Percentiles rank a stretch among this genome's conserved stretches.
phyloP scores from a whole-genome alignment of 1,140 invertebrate species.

The Scaptomyza pallida region DNA sequence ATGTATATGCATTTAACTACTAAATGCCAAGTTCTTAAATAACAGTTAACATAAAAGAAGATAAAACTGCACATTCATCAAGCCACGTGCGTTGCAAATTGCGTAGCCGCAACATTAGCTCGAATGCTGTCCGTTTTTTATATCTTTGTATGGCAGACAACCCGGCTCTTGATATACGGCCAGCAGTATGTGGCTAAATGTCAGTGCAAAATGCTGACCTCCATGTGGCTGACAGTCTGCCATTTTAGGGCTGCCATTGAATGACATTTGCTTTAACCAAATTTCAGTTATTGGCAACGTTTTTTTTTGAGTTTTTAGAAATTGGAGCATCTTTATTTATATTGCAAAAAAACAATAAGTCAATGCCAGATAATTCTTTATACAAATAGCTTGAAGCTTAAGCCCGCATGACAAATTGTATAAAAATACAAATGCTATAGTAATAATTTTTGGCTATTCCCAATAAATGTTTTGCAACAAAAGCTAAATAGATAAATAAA shows the following conservation, averaged over 20 bases:
- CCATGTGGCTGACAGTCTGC: conserved; percentile 63
- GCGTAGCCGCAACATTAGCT: conserved; percentile 45
- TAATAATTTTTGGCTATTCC: no score
- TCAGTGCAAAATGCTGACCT: conserved; percentile 69
- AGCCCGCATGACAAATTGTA: conserved; percentile 29
- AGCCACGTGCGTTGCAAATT: conserved; percentile 76
- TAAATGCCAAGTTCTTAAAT: conserved; percentile 75
- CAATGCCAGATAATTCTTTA: conserved; percentile 28
- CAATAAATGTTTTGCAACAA: neutral
- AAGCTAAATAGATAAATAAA: conserved; percentile 20
- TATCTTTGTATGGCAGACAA: conserved; percentile 40
- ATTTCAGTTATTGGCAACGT: conserved; percentile 3
- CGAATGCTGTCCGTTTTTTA: conserved; percentile 25
- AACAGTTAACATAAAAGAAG: conserved; percentile 20
- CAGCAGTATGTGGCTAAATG: conserved; percentile 58
- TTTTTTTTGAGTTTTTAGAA: conserved; percentile 42
- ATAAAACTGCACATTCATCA: conserved; percentile 55
- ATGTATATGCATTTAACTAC: conserved; percentile 44
- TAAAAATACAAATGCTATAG: conserved; percentile 9
- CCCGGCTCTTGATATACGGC: conserved; percentile 40
- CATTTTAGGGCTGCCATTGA: conserved; percentile 68
- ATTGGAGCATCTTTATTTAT: conserved; percentile 38
- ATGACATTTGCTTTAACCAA: conserved; percentile 53
- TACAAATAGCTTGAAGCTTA: conserved; percentile 1
- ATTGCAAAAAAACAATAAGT: conserved; percentile 15